These are phyloP conservation scores for Chanos chanos DNA, from an alignment of 2,797 vertebrate genomes.

Conservation along the genomic window DNA sequence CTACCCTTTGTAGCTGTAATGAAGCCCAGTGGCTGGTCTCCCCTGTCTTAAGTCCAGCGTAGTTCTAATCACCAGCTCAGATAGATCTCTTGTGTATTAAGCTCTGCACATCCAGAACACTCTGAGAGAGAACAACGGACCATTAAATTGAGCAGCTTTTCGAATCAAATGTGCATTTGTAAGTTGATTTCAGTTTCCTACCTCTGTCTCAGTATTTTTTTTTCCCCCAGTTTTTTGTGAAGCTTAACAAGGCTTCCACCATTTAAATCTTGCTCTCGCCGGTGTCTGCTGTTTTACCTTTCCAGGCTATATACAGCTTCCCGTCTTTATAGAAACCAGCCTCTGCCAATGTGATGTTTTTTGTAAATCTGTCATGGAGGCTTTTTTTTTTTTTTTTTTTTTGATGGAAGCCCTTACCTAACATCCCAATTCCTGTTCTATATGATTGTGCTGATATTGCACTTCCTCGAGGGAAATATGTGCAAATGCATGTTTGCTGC, in stretches of 20 bases:
- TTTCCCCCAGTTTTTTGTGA: too few species aligned
- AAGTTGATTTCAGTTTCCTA: constrained; percentile 57
- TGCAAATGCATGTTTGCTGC: neutral
- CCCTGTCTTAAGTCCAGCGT: constrained; percentile 42
- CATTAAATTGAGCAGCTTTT: constrained; percentile 49
- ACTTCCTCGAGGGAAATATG: neutral
- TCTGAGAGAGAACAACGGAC: constrained; percentile 51
- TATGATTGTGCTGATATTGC: neutral
- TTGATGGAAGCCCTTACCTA: neutral
- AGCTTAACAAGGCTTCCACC: too few species aligned
- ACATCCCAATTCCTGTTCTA: neutral
- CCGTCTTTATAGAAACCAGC: neutral
- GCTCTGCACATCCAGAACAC: constrained; percentile 50
- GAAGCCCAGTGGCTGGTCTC: constrained; percentile 15
- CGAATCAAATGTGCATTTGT: constrained; percentile 56
- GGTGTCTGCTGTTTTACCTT: too few species aligned
- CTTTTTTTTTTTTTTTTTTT: neutral
- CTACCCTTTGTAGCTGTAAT: constrained; percentile 24
- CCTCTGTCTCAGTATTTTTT: constrained; percentile 40
- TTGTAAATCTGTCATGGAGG: neutral
- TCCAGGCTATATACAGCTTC: neutral
- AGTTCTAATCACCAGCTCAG: constrained; percentile 54
- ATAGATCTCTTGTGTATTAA: constrained; percentile 53
- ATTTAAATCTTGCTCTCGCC: too few species aligned
- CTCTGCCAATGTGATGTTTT: neutral